These are phyloP conservation scores for Chrysina gloriosa DNA, from an alignment of 2,888 invertebrate species.

Conservation along the genomic window DNA sequence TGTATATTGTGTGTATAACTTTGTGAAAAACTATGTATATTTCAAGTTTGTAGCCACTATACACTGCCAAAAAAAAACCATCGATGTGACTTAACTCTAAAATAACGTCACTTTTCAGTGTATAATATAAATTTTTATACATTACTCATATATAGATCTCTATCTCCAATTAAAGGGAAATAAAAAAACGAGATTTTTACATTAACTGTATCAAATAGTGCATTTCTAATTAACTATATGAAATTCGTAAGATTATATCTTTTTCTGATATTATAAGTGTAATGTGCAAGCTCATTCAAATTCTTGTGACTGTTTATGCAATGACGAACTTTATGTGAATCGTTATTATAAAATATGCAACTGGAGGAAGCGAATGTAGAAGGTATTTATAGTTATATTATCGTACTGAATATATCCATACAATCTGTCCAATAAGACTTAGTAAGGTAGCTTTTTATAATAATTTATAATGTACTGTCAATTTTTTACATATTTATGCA, in stretches of 20 bases:
- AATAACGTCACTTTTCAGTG: conserved; percentile 27
- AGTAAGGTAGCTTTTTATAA: conserved; percentile 64
- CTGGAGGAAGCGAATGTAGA: conserved; percentile 49
- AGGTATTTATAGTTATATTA: conserved; percentile 14
- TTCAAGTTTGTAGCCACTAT: conserved; percentile 60
- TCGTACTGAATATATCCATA: conserved; percentile 39
- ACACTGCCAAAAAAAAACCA: conserved; percentile 60
- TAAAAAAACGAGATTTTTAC: conserved; percentile 6
- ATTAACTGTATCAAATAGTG: conserved; percentile 14
- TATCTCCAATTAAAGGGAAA: conserved; percentile 4
- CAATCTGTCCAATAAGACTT: conserved; percentile 58
- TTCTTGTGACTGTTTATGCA: conserved; percentile 12
- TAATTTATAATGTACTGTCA: conserved; percentile 62
- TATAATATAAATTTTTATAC: conserved; percentile 22
- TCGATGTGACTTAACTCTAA: conserved; percentile 41
- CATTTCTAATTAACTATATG: conserved; percentile 11
- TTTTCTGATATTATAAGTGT: conserved; percentile 3
- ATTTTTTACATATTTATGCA: conserved; percentile 62
- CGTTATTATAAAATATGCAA: conserved; percentile 21
- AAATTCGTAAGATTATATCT: conserved; percentile 1
- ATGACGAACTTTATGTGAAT: conserved; percentile 5
- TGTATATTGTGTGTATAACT: conserved; percentile 13
- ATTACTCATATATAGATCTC: conserved; percentile 27
- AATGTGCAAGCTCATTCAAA: conserved; percentile 7
- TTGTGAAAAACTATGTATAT: conserved; percentile 55